Evolutionary conservation across 2,888 invertebrate genomes (phyloP).

Genomic region (Dichetophora obliterata): DNA sequence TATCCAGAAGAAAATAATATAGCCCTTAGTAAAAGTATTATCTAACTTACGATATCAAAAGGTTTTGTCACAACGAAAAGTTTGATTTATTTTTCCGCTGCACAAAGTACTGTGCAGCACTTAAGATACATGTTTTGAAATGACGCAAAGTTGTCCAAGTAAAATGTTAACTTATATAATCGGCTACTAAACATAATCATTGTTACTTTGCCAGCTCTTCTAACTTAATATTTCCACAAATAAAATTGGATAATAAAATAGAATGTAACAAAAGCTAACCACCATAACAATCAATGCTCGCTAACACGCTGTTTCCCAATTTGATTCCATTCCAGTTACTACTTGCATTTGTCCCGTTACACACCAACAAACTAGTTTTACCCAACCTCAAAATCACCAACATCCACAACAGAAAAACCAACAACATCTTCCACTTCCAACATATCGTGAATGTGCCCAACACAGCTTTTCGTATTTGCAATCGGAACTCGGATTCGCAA

Average conservation of each 20-base stretch:
- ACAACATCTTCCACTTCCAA: slow-evolving; percentile 41
- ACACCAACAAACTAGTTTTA: slow-evolving; percentile 36
- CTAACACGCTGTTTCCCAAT: slow-evolving; percentile 7
- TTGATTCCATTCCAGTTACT: slow-evolving; percentile 43
- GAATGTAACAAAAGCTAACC: slow-evolving; percentile 24
- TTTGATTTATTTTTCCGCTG: too few species aligned
- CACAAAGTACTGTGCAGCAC: too few species aligned
- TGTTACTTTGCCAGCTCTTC: not conserved
- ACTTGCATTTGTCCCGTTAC: slow-evolving; percentile 52
- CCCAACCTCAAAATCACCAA: slow-evolving; percentile 37
- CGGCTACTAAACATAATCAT: not conserved
- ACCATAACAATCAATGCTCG: not conserved
- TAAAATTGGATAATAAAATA: slow-evolving; percentile 23
- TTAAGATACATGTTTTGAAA: too few species aligned
- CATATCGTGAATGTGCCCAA: slow-evolving; percentile 34
- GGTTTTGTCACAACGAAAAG: too few species aligned
- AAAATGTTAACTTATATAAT: too few species aligned
- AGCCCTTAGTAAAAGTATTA: too few species aligned
- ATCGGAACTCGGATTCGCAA: slow-evolving; percentile 41
- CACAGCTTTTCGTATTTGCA: slow-evolving; percentile 27
- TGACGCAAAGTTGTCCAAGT: too few species aligned
- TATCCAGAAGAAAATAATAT: too few species aligned
- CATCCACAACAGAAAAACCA: slow-evolving; percentile 44
- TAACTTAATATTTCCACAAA: not conserved
- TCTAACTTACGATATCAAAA: too few species aligned